Conservation (phyloP, 2,797 vertebrate genomes). For the Euphonia xanthogaster region DNA sequence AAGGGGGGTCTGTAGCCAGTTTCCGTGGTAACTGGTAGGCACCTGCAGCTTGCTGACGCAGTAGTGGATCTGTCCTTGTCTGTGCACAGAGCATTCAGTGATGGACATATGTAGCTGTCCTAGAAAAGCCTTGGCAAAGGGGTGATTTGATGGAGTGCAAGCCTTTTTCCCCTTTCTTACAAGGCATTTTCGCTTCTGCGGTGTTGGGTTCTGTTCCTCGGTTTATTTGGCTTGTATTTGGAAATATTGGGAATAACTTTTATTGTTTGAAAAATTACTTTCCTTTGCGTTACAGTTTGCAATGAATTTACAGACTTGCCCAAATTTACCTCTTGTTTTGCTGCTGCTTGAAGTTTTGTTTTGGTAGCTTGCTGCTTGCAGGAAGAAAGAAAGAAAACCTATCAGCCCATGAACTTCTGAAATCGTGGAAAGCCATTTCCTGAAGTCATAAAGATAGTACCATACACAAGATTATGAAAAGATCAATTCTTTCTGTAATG, state of each 20-base stretch:
- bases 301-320: background rate
- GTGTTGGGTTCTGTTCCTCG: background rate
- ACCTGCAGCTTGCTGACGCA: slow-evolving; percentile 31
- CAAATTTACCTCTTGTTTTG: background rate
- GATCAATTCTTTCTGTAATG: background rate
- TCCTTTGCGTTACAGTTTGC: background rate
- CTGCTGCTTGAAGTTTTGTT: background rate
- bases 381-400: background rate
- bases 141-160: background rate
- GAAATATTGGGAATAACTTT: background rate
- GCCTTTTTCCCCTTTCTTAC: background rate
- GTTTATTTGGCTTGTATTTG: background rate
- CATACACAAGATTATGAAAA: background rate
- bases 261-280: background rate
- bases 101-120: background rate
- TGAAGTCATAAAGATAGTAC: background rate
- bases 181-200: background rate
- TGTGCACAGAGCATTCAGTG: background rate
- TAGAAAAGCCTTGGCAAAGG: background rate
- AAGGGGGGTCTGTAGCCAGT: background rate
- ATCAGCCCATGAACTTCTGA: background rate
- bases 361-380: background rate
- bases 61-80: background rate
- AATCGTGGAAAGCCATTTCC: background rate
- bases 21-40: background rate